Percentiles rank a stretch among this genome's conserved stretches.
Conservation (phyloP, 1,140 invertebrate genomes). For the Bombus pyrosoma region DNA sequence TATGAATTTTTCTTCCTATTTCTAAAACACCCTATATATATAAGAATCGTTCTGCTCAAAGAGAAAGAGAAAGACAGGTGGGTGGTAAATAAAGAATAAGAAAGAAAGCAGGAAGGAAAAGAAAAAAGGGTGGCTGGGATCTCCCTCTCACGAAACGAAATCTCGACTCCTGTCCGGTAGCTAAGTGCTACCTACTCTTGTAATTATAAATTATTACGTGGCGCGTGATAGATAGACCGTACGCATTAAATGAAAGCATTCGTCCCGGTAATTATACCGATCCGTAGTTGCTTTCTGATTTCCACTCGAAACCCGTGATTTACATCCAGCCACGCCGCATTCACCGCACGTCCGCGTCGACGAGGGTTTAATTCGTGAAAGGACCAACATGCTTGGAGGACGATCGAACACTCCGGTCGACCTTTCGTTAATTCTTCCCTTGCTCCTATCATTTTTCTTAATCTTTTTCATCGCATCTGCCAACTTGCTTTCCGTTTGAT, state of each 20-base stretch:
- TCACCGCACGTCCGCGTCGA: slow-evolving; percentile 57
- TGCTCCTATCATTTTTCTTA: background rate
- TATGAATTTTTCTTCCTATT: background rate
- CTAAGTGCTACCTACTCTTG: slow-evolving; percentile 72
- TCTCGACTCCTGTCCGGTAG: slow-evolving; percentile 69
- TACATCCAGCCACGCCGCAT: slow-evolving; percentile 50
- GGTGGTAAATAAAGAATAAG: background rate
- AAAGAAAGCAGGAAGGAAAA: background rate
- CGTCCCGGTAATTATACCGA: slow-evolving; percentile 73
- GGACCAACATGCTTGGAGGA: background rate
- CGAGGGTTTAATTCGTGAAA: slow-evolving; percentile 60
- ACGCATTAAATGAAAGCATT: slow-evolving; percentile 71
- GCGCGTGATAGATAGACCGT: slow-evolving; percentile 73
- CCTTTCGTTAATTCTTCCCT: background rate
- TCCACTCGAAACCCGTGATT: slow-evolving; percentile 64
- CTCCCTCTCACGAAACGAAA: slow-evolving; percentile 50
- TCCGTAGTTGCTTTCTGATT: slow-evolving; percentile 62
- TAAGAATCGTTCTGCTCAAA: too few relatives aligned
- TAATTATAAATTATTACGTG: slow-evolving; percentile 77
- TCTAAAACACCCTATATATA: background rate
- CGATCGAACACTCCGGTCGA: background rate
- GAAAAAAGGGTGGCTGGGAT: slow-evolving; percentile 2
- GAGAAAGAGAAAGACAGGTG: background rate
- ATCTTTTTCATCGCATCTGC: background rate
- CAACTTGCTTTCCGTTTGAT: background rate